Evolutionary conservation across 2,888 invertebrate genomes (phyloP), one percentile per base, ranked within the genome.

Genomic region (Bibio marci): DNA sequence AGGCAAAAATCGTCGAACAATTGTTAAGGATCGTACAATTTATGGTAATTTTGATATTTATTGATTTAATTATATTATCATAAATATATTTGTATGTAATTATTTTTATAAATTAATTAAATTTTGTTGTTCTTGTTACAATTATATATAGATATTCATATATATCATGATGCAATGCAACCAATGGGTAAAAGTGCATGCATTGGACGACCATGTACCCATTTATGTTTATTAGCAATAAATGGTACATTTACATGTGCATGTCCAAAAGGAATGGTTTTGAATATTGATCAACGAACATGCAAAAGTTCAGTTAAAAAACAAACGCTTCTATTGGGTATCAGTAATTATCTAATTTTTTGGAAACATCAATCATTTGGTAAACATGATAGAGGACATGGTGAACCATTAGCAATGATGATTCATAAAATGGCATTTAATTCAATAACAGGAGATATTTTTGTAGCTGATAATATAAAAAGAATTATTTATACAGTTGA

Each of bases 161-260:
- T 87, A 11, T 82, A 76, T 57, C 86, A 88, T 55, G 71, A 78
- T 0, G 65, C 73, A 1, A 57, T 78, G 43, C 71, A 74, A 50
- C 65, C 63, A 3, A 55, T 59, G n/a, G 52, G 48, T 6, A 43
- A 49, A 4, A 72, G 82, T 58, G 76, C 80, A 0, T 87, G 87
- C 52, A 54, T 56, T 15, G 48, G 57, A 7, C 62, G 70, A 15
- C 62, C 62, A 11, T 91, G 91, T 54, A 73, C 76, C 2, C 79
- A 88, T 52, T 58, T 91, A 18, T 91, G 91, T 51, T 61, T 90
- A 26, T 58, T 87, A 37, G 69, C 69, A 2, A 73, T 73, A 0
- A 62, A 64, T 7, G 52, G 51, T 1, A 61, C 59, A 0, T 73
- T 70, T 43, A 62, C 66, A 0, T 88, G 88, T 53, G 78, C 74